Evolutionary conservation across 2,113 vertebrate genomes (phyloP).

Genomic region (Orthonyx spaldingii): DNA sequence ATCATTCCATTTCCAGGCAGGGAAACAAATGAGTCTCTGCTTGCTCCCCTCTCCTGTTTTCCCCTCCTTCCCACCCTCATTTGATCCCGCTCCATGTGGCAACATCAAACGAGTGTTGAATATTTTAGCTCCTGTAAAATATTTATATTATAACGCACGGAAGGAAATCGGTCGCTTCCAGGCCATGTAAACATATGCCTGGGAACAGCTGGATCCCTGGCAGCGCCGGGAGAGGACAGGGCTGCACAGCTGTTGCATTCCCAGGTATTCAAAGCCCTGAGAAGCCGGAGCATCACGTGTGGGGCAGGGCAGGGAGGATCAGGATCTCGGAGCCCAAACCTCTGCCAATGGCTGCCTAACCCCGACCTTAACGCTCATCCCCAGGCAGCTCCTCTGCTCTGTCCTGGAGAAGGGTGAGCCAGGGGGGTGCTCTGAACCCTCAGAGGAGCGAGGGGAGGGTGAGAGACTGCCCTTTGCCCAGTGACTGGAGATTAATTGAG

Average conservation of each 20-base stretch:
- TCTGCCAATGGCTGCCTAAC: neutral
- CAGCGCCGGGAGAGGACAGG: neutral
- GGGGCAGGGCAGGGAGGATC: neutral
- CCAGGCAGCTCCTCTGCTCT: neutral
- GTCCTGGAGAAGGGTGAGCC: neutral
- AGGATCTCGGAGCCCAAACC: neutral
- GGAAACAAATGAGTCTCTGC: neutral
- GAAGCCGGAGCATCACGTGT: accelerated
- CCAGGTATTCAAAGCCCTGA: neutral
- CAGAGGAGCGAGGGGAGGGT: accelerated
- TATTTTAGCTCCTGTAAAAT: constrained; percentile 22
- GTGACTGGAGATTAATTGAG: constrained; percentile 23
- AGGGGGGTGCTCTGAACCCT: neutral
- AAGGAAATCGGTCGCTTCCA: constrained; percentile 6
- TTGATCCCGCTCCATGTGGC: neutral
- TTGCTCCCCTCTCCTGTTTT: neutral
- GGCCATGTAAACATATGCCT: constrained; percentile 3
- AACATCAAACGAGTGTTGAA: neutral
- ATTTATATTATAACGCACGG: neutral
- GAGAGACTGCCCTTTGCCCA: neutral
- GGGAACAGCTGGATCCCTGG: constrained; percentile 19
- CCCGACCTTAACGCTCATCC: neutral
- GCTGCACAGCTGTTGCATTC: neutral
- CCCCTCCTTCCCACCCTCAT: neutral
- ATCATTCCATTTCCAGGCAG: neutral